phyloP scores from a whole-genome alignment of 92 coral and sea anemone genomes.

The Epizoanthus stellaris region DNA sequence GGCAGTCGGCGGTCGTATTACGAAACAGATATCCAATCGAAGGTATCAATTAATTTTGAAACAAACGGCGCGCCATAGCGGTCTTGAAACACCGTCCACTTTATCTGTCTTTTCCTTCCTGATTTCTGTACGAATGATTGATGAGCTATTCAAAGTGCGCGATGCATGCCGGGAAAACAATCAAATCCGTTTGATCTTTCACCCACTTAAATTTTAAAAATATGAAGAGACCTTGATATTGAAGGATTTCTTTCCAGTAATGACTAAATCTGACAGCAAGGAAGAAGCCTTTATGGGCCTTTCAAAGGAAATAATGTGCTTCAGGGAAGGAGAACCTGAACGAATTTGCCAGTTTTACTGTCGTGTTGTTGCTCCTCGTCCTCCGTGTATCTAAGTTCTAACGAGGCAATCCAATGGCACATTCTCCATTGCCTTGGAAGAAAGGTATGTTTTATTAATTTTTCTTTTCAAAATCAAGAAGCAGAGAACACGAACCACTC shows the following conservation, averaged over 20 bases:
- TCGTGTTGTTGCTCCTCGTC: background rate
- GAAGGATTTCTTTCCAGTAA: background rate
- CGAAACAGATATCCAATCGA: too few species aligned
- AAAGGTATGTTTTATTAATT: background rate
- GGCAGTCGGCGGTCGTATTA: too few species aligned
- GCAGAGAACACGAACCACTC: background rate
- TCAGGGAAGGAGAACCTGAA: background rate
- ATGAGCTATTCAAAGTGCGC: background rate
- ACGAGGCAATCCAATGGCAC: background rate
- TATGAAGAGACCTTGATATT: background rate
- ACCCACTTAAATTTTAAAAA: too few species aligned
- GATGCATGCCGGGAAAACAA: background rate
- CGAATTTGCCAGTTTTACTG: background rate
- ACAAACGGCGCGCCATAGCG: constrained; percentile 61
- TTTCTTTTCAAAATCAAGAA: background rate
- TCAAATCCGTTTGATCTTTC: background rate
- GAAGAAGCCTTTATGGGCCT: background rate
- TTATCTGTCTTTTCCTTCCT: too few species aligned
- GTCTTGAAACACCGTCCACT: too few species aligned
- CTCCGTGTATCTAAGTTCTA: background rate
- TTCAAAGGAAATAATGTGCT: background rate
- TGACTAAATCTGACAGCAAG: background rate
- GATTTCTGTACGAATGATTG: too few species aligned
- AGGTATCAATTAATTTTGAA: constrained; percentile 33
- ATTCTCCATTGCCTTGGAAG: background rate